Evolutionary conservation across 2,888 invertebrate genomes (phyloP).

Genomic region (Luffia ferchaultella): DNA sequence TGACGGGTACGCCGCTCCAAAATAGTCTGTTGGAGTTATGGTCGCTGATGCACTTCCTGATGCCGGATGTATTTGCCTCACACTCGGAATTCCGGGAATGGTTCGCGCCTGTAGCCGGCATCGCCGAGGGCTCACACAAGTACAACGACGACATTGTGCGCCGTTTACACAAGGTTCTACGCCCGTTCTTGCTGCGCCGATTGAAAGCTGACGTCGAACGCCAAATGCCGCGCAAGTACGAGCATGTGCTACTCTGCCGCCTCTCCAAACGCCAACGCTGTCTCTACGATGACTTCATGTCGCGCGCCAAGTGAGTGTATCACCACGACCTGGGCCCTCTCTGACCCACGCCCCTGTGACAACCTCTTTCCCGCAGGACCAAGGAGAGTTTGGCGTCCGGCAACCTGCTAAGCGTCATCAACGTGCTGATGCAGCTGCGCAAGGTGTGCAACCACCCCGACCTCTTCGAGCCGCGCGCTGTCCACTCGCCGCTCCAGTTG

Average conservation of each 20-base stretch:
- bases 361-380: slow-evolving; percentile 70
- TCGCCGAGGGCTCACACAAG: slow-evolving; percentile 28
- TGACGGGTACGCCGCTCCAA: slow-evolving; percentile 96
- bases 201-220: slow-evolving; percentile 96
- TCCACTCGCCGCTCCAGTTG: slow-evolving; percentile 92
- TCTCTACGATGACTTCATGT: slow-evolving; percentile 99
- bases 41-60: slow-evolving; percentile 98
- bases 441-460: slow-evolving; percentile 99
- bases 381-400: slow-evolving; percentile 92
- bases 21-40: slow-evolving; percentile 97
- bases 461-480: slow-evolving; percentile 96
- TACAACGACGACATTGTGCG: slow-evolving; percentile 29
- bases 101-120: slow-evolving; percentile 87
- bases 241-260: slow-evolving; percentile 92
- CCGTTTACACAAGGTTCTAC: slow-evolving; percentile 73
- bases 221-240: slow-evolving; percentile 94
- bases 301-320: slow-evolving; percentile 84
- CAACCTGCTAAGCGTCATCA: slow-evolving; percentile 93
- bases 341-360: too few relatives aligned
- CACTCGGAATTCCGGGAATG: slow-evolving; percentile 97
- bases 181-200: slow-evolving; percentile 92
- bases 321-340: neutral
- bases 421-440: slow-evolving; percentile 95
- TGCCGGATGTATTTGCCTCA: slow-evolving; percentile 96
- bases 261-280: slow-evolving; percentile 95